Conservation (phyloP, 2,888 invertebrate genomes). For the Pardosa pseudoannulata region DNA sequence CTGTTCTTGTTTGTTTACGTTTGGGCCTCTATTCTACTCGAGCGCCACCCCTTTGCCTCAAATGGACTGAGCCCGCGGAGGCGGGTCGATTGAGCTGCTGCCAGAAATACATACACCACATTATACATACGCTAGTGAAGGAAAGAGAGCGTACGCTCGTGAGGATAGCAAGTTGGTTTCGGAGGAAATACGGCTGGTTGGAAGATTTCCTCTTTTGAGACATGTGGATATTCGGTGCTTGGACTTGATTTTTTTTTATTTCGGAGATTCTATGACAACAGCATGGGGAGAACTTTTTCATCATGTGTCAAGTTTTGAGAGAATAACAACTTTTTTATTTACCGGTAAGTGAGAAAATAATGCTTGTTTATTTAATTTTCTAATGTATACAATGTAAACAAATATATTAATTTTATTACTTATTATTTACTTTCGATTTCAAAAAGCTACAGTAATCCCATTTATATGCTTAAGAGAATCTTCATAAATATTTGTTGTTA, state of each 20-base stretch:
- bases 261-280: background rate
- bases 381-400: no score
- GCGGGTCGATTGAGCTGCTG: conserved; percentile 59
- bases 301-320: background rate
- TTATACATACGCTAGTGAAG: background rate
- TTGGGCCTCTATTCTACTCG: background rate
- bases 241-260: background rate
- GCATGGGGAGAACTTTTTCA: background rate
- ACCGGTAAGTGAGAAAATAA: background rate
- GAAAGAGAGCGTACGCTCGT: background rate
- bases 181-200: conserved; percentile 12
- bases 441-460: no score
- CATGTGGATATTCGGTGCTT: conserved; percentile 31
- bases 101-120: conserved; percentile 30
- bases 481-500: no score
- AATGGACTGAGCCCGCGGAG: conserved; percentile 47
- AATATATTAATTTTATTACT: no score
- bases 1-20: conserved; percentile 71
- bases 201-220: conserved; percentile 16
- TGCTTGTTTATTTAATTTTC: background rate
- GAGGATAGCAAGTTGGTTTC: background rate
- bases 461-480: no score
- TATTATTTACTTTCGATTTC: no score
- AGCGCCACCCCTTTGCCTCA: conserved; percentile 25
- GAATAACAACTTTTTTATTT: background rate